Conservation (phyloP, 2,797 vertebrate species). For the Artibeus lituratus region DNA sequence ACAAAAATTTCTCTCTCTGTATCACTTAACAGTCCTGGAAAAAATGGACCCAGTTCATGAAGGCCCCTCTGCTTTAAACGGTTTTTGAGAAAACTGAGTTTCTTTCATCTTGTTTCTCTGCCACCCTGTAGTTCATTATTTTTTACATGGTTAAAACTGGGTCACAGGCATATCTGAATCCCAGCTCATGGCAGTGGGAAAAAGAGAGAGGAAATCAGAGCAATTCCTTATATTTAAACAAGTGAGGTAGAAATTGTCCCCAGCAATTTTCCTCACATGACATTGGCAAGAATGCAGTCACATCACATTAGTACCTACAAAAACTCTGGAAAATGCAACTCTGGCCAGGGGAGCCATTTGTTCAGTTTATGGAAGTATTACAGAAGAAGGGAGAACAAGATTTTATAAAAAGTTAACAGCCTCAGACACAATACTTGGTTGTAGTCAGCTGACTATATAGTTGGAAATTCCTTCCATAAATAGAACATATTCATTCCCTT, state of each 20-base stretch:
- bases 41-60: neutral
- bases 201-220: neutral
- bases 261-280: neutral
- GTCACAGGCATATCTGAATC: neutral
- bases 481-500: neutral
- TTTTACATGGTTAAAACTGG: neutral
- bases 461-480: constrained; percentile 11
- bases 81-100: neutral
- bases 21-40: neutral
- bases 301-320: neutral
- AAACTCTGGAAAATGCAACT: neutral
- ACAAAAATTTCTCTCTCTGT: neutral
- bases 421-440: neutral
- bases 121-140: neutral
- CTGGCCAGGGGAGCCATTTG: neutral
- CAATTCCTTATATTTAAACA: neutral
- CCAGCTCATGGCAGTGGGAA: neutral
- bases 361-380: neutral
- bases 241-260: neutral
- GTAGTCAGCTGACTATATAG: neutral
- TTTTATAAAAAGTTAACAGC: neutral
- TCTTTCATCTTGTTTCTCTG: neutral
- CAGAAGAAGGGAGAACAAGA: neutral
- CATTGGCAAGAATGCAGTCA: neutral
- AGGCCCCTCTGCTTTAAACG: neutral